Evolutionary conservation across 1,140 invertebrate species (phyloP), one percentile per base, ranked within the genome.

Genomic region (Drosophila insularis): DNA sequence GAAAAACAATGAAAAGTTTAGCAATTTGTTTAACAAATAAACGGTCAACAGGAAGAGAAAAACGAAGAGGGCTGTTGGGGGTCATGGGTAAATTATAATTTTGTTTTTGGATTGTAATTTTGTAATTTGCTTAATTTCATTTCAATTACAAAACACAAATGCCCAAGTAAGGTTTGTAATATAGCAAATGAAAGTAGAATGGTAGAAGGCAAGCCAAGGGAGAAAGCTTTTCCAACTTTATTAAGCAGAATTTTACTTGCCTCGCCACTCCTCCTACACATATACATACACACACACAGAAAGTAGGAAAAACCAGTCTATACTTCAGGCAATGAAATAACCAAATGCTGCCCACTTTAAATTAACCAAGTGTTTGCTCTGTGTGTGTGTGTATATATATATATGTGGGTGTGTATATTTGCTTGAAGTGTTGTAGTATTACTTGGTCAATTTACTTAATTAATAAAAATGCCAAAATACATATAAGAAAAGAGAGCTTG

Each of bases 381-480:
- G 6, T 59, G 14, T 37, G 17, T 59, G 14, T 37, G 17, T 6
- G 32, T 67, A 37, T 31, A 35, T 63, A 13, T 23, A 37, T 39
- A 43, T 5, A 23, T 46, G 27, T 14, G 14, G 13, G 27, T 40
- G 68, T 23, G 54, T 53, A 27, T 65, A 27, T 65, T 54, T 40
- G 65, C 60, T 43, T 40, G 35, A 14, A 46, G 60, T 40, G 11
- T 46, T 17, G 2, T 17, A 11, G 43, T 61, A 40, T 68, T n/a
- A 63, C 32, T 35, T 13, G 53, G 43, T 58, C 84, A 76, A 89
- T 87, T 89, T 87, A 60, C 68, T 89, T 87, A 87, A 87, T 87
- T 89, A 87, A 87, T 82, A 89, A 84, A 80, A 87, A 89, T 71
- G 71, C 54, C 66, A 62, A 74, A 75, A 69, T 58, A 74, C 73